Percentiles rank a stretch among this genome's conserved stretches.
Evolutionary conservation across 1,140 invertebrate genomes (phyloP).

Genomic region (Papilio xuthus): DNA sequence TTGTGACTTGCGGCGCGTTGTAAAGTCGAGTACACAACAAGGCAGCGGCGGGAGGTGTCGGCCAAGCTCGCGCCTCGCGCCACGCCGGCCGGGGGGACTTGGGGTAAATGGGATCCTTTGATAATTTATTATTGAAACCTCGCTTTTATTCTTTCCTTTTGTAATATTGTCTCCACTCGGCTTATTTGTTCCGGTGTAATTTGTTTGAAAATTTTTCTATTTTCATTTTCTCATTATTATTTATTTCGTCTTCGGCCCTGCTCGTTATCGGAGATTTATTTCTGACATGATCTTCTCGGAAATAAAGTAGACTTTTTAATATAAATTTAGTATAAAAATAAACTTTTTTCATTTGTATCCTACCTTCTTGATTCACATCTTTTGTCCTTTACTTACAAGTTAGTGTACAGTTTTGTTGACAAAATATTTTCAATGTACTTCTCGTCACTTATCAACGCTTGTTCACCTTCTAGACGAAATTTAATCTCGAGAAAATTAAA

Average conservation of each 20-base stretch:
- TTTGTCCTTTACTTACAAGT: not conserved
- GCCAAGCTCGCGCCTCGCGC: slow-evolving; percentile 54
- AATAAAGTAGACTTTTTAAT: slow-evolving; percentile 28
- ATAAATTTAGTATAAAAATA: not conserved
- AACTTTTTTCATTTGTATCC: not conserved
- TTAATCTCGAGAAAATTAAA: slow-evolving; percentile 71
- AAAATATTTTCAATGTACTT: not conserved
- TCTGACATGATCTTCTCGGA: slow-evolving; percentile 35
- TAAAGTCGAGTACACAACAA: slow-evolving; percentile 59
- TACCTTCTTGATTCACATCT: not conserved
- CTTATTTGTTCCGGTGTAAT: slow-evolving; percentile 72
- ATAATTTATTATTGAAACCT: slow-evolving; percentile 79
- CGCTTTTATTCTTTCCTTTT: slow-evolving; percentile 71
- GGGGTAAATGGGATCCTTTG: slow-evolving; percentile 59
- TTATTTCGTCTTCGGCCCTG: slow-evolving; percentile 33
- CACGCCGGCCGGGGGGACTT: slow-evolving; percentile 44
- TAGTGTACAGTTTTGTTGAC: not conserved
- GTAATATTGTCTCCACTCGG: slow-evolving; percentile 72
- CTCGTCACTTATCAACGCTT: slow-evolving; percentile 21
- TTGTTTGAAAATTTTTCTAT: slow-evolving; percentile 63
- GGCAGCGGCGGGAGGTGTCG: slow-evolving; percentile 64
- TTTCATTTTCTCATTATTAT: slow-evolving; percentile 48
- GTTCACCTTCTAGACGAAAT: slow-evolving; percentile 44
- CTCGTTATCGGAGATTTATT: slow-evolving; percentile 44
- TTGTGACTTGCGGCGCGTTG: slow-evolving; percentile 43